Base-by-base conservation (phyloP, 1,140 invertebrate genomes). In the Drosophila miranda region DNA sequence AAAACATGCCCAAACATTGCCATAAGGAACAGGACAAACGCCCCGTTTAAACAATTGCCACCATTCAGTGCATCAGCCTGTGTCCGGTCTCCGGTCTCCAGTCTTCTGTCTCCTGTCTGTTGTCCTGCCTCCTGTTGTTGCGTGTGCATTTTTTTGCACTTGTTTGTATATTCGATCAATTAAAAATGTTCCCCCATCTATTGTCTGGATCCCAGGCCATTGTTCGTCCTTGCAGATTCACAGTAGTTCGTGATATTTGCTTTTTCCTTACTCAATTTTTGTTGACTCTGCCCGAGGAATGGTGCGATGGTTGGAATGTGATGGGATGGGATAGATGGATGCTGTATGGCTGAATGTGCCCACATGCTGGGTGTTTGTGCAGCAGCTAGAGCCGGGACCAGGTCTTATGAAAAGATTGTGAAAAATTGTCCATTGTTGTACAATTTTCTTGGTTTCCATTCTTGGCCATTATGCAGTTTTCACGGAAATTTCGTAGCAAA, bases 141-240 rank as follows among this genome's bases (percentile, higher is more conserved):
- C 34, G 34, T 38, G 34, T 38, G 34, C 34, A 38, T 57, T 54
- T 71, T 83, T 84, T 86, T 80, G 81, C 81, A 86, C 81, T 86
- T 86, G 81, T 87, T 86, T 86, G 81, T 86, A 87, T 87, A 87
- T 87, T 79, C 63, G 81, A 84, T 86, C 81, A 87, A 86, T 86
- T 86, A 86, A 86, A 87, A 75, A 56, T 74, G 68, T 78, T 74
- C 21, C 41, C 58, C 58, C 41, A 38, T 13, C 11, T 38, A 38
- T 38, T 38, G 30, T 30, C 46, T 45, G 46, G 42, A 52, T 57
- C 14, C 48, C 26, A 26, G 45, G 46, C 34, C 58, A 59, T 81
- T 68, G 60, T 69, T 16, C 21, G 43, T n/a, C 46, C 51, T 58
- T 43, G 26, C 30, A 38, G 42, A 44, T 45, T 41, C 14, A 60